These are phyloP conservation scores for Darevskia nairensis DNA, from an alignment of 2,797 vertebrate genomes.

Conservation along the genomic window DNA sequence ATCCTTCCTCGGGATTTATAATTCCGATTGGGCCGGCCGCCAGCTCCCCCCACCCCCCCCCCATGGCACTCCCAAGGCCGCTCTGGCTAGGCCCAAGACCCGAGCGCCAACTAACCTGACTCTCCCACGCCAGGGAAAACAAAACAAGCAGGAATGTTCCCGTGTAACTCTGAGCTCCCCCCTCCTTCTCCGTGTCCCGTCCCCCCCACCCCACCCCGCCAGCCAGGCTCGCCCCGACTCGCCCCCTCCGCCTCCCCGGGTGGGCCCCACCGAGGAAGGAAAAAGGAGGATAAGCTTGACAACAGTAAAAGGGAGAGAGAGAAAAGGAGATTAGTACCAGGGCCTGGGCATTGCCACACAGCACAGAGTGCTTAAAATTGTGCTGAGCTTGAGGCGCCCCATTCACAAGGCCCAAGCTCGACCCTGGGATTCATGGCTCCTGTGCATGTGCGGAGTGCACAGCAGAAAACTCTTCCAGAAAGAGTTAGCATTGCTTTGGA, in stretches of 20 bases:
- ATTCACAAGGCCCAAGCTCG: not conserved
- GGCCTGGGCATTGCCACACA: not conserved
- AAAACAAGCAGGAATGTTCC: constrained; percentile 4
- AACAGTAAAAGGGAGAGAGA: not conserved
- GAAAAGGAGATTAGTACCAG: not conserved
- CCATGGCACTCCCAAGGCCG: not conserved
- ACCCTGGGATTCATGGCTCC: not conserved
- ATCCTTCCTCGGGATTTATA: not conserved
- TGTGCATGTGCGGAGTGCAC: not conserved
- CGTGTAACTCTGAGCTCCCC: too few relatives aligned
- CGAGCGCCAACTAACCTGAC: not conserved
- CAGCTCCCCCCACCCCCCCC: not conserved
- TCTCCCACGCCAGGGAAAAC: constrained; percentile 20
- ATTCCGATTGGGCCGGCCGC: not conserved
- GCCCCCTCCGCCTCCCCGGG: not conserved
- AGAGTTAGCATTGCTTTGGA: not conserved
- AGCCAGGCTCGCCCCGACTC: not conserved
- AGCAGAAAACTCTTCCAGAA: not conserved
- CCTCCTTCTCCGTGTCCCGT: not conserved
- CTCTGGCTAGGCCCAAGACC: not conserved
- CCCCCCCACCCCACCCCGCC: not conserved
- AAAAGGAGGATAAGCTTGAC: not conserved
- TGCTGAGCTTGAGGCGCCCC: not conserved
- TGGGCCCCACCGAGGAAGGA: not conserved
- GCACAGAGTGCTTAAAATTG: not conserved